Conservation (phyloP, 1,140 invertebrate species). For the Halyomorpha halys region DNA sequence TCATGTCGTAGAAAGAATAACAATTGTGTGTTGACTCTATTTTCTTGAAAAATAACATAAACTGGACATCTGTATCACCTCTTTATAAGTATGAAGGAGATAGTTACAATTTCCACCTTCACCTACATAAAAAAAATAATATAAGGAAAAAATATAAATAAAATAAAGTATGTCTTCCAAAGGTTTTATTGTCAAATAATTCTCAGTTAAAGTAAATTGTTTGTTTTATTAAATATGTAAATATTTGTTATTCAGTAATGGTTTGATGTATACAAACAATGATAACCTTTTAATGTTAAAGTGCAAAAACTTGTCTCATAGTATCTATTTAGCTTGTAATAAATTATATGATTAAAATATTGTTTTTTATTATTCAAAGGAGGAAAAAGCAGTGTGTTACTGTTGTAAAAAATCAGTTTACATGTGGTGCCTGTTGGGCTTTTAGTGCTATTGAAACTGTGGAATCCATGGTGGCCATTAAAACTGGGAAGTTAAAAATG, state of each 20-base stretch:
- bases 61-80: too few relatives aligned
- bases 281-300: too few relatives aligned
- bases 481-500: constrained; percentile 45
- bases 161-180: neutral
- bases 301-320: too few relatives aligned
- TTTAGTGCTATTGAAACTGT: constrained; percentile 66
- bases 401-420: constrained; percentile 57
- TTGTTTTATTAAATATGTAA: neutral
- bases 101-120: too few relatives aligned
- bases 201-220: neutral
- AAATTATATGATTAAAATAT: neutral
- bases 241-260: too few relatives aligned
- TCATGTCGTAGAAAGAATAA: too few relatives aligned
- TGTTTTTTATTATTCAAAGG: constrained; percentile 40
- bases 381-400: constrained; percentile 56
- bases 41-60: too few relatives aligned
- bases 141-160: too few relatives aligned
- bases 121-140: too few relatives aligned
- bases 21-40: too few relatives aligned
- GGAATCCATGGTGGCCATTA: constrained; percentile 65
- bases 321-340: neutral
- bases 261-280: too few relatives aligned
- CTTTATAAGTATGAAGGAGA: too few relatives aligned
- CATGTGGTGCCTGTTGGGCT: constrained; percentile 81
- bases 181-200: neutral